These are phyloP conservation scores for Gonioctena quinquepunctata DNA, from an alignment of 1,140 invertebrate species.

Conservation along the genomic window DNA sequence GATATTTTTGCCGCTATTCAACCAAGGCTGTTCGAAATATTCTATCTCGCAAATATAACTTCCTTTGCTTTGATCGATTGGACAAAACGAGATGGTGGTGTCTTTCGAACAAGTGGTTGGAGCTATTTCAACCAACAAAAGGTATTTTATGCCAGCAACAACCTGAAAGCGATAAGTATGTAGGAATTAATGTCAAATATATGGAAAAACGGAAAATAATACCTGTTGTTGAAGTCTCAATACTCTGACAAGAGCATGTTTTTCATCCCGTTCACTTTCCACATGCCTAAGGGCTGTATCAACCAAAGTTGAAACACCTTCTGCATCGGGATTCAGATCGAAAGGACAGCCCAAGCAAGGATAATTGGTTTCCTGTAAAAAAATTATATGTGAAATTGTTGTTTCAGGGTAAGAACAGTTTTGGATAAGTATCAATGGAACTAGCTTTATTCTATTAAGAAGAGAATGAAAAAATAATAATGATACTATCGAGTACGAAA, in stretches of 20 bases:
- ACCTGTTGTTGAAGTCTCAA: conserved; percentile 45
- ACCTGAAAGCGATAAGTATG: conserved; percentile 39
- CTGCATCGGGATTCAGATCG: conserved; percentile 44
- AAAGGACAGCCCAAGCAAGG: conserved; percentile 43
- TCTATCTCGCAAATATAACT: conserved; percentile 42
- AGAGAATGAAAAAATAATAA: no score
- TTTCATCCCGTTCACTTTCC: conserved; percentile 37
- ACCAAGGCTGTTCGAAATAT: conserved; percentile 50
- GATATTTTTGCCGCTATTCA: conserved; percentile 42
- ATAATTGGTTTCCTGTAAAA: no score
- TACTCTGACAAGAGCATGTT: conserved; percentile 39
- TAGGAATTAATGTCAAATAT: background rate
- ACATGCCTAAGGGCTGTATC: conserved; percentile 44
- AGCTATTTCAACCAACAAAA: conserved; percentile 44
- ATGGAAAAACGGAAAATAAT: background rate
- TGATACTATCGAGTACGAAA: no score
- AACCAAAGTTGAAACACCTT: conserved; percentile 42
- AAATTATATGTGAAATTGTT: no score
- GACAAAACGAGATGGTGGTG: conserved; percentile 23
- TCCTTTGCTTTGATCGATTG: conserved; percentile 22
- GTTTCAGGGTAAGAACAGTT: no score
- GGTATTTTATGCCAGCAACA: conserved; percentile 49
- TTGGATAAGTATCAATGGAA: no score
- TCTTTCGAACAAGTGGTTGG: conserved; percentile 42
- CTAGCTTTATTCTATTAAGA: no score